Evolutionary conservation across 2,888 invertebrate species (phyloP), one percentile per base, ranked within the genome.

Genomic region (Heliconius hortense): DNA sequence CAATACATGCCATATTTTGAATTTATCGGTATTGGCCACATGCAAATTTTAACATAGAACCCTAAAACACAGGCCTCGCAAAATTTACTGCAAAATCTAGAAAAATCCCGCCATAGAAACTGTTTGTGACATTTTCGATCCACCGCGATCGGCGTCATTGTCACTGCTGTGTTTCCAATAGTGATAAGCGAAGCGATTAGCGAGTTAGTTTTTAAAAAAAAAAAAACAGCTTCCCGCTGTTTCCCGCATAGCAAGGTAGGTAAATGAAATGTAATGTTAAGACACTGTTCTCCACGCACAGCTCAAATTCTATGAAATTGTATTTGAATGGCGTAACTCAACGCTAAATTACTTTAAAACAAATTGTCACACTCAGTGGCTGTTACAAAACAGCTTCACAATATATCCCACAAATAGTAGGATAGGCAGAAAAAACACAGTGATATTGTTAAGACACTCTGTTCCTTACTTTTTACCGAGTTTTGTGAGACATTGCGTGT

Each of bases 111-210:
- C 74, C 73, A 76, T 74, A 66, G 77, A 74, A 76, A 79, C 72
- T 80, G 79, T 79, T 79, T 80, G 77, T 80, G 79, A 79, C 79
- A 77, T 76, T 77, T 77, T 77, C 76, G 68, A 77, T 77, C 76
- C 76, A 73, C 76, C 68, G 67, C 62, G 64, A 67, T 71, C 63
- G 71, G 71, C 77, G 68, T 77, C 73, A 77, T 77, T 77, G 77
- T 77, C 71, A 71, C 43, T 67, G 62, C 15, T 31, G 60, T 76
- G 53, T 56, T 67, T 24, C 21, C 24, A 15, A 53, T 43, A 1
- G 35, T 71, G n/a, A 56, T 59, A 56, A 59, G 64, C 68, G 70
- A 13, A 56, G 56, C 74, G 70, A 21, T n/a, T 28, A 73, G 69
- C 73, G 75, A 59, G 18, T n/a, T 64, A 28, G 8, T 15, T 1